A percentile compares a stretch with the other conserved stretches of the same genome.
These are phyloP conservation scores for Chloropsis hardwickii DNA, from an alignment of 2,113 vertebrate species.

Conservation along the genomic window DNA sequence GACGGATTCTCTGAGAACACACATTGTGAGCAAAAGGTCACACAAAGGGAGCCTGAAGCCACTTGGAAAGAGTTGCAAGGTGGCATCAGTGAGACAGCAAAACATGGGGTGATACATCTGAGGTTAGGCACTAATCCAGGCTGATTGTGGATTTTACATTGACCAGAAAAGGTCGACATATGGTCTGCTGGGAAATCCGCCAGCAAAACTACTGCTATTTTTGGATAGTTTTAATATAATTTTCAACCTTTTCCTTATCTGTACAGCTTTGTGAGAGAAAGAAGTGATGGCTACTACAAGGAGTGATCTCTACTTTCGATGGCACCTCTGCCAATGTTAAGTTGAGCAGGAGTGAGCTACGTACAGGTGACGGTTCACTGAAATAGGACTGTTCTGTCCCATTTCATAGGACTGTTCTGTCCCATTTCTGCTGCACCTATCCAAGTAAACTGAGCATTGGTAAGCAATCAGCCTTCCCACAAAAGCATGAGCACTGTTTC, in stretches of 20 bases:
- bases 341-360: not conserved
- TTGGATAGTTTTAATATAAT: slow-evolving; percentile 4
- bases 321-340: not conserved
- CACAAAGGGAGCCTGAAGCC: not conserved
- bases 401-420: not conserved
- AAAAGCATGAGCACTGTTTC: not conserved
- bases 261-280: not conserved
- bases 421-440: not conserved
- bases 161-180: slow-evolving; percentile 38
- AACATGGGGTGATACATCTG: not conserved
- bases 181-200: slow-evolving; percentile 22
- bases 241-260: not conserved
- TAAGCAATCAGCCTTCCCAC: not conserved
- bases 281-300: not conserved
- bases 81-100: not conserved
- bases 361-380: not conserved
- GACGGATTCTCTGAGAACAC: not conserved
- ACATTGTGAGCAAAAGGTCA: not conserved
- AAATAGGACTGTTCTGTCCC: not conserved
- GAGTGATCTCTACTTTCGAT: not conserved
- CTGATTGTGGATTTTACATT: not conserved
- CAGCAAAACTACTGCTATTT: slow-evolving; percentile 14
- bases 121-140: not conserved
- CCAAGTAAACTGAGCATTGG: not conserved
- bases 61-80: not conserved